Evolutionary conservation across 2,113 vertebrate species (phyloP), one percentile per base, ranked within the genome.

Genomic region (Irena cyanogastra): DNA sequence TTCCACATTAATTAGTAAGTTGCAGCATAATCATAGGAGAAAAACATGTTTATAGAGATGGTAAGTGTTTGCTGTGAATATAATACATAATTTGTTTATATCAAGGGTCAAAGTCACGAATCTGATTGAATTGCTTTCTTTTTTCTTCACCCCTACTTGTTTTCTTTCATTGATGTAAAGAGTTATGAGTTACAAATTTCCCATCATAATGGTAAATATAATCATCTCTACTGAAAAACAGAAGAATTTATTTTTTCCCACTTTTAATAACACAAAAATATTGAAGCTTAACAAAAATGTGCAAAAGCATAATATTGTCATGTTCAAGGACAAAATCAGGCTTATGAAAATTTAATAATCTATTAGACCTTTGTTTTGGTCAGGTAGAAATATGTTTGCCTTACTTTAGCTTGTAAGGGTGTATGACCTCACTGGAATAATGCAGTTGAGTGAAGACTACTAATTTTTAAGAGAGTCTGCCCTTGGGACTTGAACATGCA

Each of bases 391-490:
- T 81, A 44, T 64, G 28, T 92, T 92, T 90, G 63, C 53, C 35
- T 47, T 64, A 44, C 42, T 90, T 90, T 31, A 64, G 28, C 47
- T 77, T 75, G 33, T 64, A 78, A 49, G 17, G 24, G 47, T 83
- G 37, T 30, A 71, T 96, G 64, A 90, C 80, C 52, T 91, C 79
- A 74, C 63, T 91, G 59, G 78, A 93, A 72, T 91, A 80, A 91
- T 80, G 54, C 54, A 78, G 23, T 64, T 50, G 57, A 82, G 17
- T 54, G 66, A 89, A 88, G 82, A 37, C 69, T 93, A 82, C 28
- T 93, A 87, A 92, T 87, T 83, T 96, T 94, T 88, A 50, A 70
- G 47, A 30, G 69, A 91, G 63, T 93, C 85, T 92, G 71, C 56
- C 79, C 54, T 88, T 88, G 35, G 52, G 60, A 85, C 42, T 83